Conservation (phyloP, 2,113 vertebrate genomes). For the Nycticryphes semicollaris region DNA sequence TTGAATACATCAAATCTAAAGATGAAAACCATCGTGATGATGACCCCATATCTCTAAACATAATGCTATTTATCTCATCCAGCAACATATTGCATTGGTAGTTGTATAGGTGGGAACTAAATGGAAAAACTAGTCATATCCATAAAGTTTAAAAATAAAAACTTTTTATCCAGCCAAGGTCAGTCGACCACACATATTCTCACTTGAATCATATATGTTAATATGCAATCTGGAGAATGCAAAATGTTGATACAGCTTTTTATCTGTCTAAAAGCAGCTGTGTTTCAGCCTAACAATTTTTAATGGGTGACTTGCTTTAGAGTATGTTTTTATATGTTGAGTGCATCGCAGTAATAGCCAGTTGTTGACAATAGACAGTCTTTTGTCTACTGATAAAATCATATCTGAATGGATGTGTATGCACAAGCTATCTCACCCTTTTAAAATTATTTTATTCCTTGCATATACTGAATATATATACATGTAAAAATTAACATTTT, state of each 20-base stretch:
- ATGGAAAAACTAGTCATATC: not conserved
- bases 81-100: not conserved
- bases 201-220: not conserved
- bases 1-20: not conserved
- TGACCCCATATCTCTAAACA: not conserved
- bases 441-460: not conserved
- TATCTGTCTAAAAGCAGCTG: not conserved
- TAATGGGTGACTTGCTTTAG: not conserved
- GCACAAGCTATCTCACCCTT: not conserved
- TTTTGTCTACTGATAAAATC: not conserved
- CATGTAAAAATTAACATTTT: not conserved
- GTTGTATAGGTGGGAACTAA: not conserved
- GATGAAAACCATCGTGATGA: not conserved
- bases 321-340: not conserved
- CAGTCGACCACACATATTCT: not conserved
- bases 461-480: not conserved
- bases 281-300: not conserved
- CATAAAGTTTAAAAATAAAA: not conserved
- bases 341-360: not conserved
- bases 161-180: not conserved
- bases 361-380: not conserved
- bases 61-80: not conserved
- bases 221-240: not conserved
- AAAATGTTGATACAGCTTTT: not conserved
- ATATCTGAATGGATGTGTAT: accelerated